Base-by-base conservation (phyloP, 2,113 vertebrate genomes). In the Calyptomena viridis region DNA sequence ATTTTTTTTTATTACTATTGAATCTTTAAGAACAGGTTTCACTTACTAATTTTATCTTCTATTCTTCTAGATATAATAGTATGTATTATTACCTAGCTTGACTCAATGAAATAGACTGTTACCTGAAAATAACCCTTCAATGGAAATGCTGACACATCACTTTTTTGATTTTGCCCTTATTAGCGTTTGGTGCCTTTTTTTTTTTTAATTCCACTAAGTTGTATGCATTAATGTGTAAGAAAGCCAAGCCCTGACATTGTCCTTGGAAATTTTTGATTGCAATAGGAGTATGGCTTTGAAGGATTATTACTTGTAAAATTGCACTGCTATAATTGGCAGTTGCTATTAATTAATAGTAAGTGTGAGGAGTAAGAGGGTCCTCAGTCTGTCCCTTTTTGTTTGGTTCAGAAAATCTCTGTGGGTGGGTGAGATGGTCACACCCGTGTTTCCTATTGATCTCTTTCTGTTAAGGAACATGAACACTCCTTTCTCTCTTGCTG, bases 1-100 rank as follows among this genome's bases (percentile, higher is more conserved):
- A 35, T 37, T n/a, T 22, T 44, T 53, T 77, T 67, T 37, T 49
- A 35, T 1, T 0, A 35, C 1, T 0, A 22, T 56, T 53, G 27
- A 68, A 42, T 58, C 62, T 78, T n/a, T 94, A 93, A 94, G 66
- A 74, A 22, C 63, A 49, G 50, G 73, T 94, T 96, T 95, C 27
- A 66, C 56, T 80, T 91, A 44, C 40, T 91, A 79, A 75, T 87
- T 93, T 87, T 82, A 60, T 53, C 84, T 93, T 73, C 69, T 90
- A 24, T 93, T 92, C 72, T 75, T 84, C 71, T 55, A 23, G 17
- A 11, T 42, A 71, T 15, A 84, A 91, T 49, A 58, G 49, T 25
- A 1, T 46, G 3, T 62, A 31, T 77, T 62, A 31, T 77, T 89
- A 79, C 55, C 46, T 91, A 50, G 56, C 64, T 73, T 81, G 63